Evolutionary conservation across 2,888 invertebrate species (phyloP).

Genomic region (Drosophila fungiperda): DNA sequence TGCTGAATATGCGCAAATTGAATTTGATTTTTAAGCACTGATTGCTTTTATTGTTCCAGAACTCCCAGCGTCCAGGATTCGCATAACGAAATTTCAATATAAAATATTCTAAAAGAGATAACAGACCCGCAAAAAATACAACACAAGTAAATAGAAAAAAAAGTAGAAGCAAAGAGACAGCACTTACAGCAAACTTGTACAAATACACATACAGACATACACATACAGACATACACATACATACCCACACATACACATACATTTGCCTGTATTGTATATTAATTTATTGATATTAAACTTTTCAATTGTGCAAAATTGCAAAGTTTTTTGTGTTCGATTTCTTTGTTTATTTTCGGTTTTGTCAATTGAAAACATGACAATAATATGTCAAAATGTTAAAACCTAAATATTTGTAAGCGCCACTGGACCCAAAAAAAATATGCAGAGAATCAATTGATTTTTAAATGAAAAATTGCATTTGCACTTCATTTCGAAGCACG

Average conservation of each 20-base stretch:
- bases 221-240: background rate
- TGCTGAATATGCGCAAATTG: conserved; percentile 80
- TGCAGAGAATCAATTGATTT: conserved; percentile 21
- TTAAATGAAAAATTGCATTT: conserved; percentile 53
- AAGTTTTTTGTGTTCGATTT: background rate
- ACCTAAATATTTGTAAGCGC: conserved; percentile 6
- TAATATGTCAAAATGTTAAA: conserved; percentile 28
- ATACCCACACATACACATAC: background rate
- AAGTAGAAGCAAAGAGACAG: background rate
- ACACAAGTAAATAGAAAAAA: background rate
- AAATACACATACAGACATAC: background rate
- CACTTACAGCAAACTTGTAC: conserved; percentile 9
- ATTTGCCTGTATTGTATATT: conserved; percentile 18
- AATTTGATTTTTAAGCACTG: conserved; percentile 80
- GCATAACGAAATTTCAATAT: conserved; percentile 57
- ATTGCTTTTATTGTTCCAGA: conserved; percentile 75
- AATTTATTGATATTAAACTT: conserved; percentile 66
- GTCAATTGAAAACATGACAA: conserved; percentile 28
- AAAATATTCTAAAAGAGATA: conserved; percentile 67
- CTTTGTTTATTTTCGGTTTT: conserved; percentile 6
- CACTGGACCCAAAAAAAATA: background rate
- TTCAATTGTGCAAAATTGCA: conserved; percentile 44
- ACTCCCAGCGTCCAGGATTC: conserved; percentile 24
- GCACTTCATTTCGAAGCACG: conserved; percentile 43
- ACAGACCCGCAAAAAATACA: conserved; percentile 11